phyloP scores from a whole-genome alignment of 2,888 invertebrate species.

The Amphipyra berbera region DNA sequence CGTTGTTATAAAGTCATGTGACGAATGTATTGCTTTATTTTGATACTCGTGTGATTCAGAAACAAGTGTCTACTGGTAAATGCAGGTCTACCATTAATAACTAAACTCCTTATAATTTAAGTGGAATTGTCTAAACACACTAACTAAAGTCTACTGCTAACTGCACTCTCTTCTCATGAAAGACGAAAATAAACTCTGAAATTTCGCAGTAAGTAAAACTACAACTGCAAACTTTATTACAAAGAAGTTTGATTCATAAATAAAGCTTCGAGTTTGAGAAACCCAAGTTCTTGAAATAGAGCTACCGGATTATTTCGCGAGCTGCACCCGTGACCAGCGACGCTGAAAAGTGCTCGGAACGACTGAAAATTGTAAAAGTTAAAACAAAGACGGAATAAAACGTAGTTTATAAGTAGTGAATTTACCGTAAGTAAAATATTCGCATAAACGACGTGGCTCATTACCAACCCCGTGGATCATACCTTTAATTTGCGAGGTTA shows the following conservation, averaged over 20 bases:
- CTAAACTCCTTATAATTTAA: too few relatives aligned
- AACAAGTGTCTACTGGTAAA: too few relatives aligned
- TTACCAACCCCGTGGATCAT: too few relatives aligned
- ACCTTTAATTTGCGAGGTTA: too few relatives aligned
- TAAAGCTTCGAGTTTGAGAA: constrained; percentile 4
- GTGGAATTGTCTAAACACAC: too few relatives aligned
- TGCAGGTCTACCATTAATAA: too few relatives aligned
- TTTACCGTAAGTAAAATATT: not conserved
- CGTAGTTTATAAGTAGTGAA: not conserved
- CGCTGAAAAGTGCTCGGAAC: constrained; percentile 20
- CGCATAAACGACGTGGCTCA: not conserved
- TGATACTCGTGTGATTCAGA: too few relatives aligned
- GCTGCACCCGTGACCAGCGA: constrained; percentile 7
- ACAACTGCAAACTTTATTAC: constrained; percentile 18
- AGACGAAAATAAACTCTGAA: too few relatives aligned
- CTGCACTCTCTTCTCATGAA: too few relatives aligned
- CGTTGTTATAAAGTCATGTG: too few relatives aligned
- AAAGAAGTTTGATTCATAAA: constrained; percentile 36
- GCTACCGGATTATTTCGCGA: constrained; percentile 23
- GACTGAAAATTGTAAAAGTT: constrained; percentile 3
- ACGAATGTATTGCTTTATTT: too few relatives aligned
- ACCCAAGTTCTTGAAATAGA: constrained; percentile 19
- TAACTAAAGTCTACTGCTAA: too few relatives aligned
- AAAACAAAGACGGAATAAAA: not conserved
- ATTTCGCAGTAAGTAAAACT: constrained; percentile 2